Percentiles rank a stretch among this genome's conserved stretches.
phyloP scores from a whole-genome alignment of 2,888 invertebrate species.

The Automeris io region DNA sequence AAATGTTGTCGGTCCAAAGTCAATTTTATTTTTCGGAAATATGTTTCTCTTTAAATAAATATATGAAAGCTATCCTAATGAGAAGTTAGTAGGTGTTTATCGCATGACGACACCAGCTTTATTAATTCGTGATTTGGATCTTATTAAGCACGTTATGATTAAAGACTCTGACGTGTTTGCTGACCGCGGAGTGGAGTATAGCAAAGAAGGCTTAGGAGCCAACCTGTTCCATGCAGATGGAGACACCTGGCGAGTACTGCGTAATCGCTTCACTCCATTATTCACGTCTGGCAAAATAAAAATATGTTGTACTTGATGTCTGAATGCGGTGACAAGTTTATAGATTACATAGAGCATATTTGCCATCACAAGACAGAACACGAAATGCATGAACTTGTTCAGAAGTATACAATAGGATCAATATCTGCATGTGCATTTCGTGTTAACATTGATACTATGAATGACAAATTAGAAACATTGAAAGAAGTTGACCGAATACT shows the following conservation, averaged over 20 bases:
- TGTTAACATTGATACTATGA: slow-evolving; percentile 26
- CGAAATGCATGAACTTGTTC: slow-evolving; percentile 28
- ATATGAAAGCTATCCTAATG: slow-evolving; percentile 34
- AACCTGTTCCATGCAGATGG: slow-evolving; percentile 44
- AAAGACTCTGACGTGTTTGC: slow-evolving; percentile 43
- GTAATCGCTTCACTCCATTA: slow-evolving; percentile 38
- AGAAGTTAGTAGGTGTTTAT: slow-evolving; percentile 45
- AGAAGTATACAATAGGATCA: slow-evolving; percentile 31
- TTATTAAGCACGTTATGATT: slow-evolving; percentile 42
- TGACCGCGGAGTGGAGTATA: slow-evolving; percentile 39
- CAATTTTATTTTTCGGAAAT: slow-evolving; percentile 37
- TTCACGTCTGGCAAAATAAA: slow-evolving; percentile 49
- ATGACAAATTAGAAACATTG: slow-evolving; percentile 17
- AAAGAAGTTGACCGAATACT: slow-evolving; percentile 17
- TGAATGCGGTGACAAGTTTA: slow-evolving; percentile 31
- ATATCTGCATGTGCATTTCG: slow-evolving; percentile 41
- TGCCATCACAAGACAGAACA: slow-evolving; percentile 21
- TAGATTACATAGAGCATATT: slow-evolving; percentile 21
- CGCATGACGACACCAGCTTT: slow-evolving; percentile 37
- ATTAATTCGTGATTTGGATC: slow-evolving; percentile 40
- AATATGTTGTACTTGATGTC: slow-evolving; percentile 41
- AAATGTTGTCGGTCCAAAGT: slow-evolving; percentile 33
- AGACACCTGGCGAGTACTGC: slow-evolving; percentile 36
- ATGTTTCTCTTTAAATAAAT: slow-evolving; percentile 27
- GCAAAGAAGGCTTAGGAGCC: slow-evolving; percentile 32